Evolutionary conservation across 2,888 invertebrate species (phyloP), one percentile per base, ranked within the genome.

Genomic region (Rosalia funebris): DNA sequence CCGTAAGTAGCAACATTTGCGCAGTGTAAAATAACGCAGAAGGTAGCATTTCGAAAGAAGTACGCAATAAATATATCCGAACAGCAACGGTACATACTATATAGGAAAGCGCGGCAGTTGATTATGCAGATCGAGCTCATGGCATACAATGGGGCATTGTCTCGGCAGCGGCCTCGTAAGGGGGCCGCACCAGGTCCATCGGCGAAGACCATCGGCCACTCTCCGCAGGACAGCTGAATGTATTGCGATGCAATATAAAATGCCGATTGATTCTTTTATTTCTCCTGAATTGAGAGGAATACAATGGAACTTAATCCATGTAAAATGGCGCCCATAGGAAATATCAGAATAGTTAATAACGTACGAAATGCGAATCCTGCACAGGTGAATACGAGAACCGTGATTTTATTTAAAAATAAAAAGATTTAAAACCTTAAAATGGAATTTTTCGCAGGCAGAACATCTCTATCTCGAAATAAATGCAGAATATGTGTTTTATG

Each of bases 141-240:
- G 45, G 53, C 55, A 60, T 59, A 62, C 62, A 62, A 62, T 62
- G 62, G 59, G 46, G 62, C 59, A 62, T 62, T 62, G 62, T 62
- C 52, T 62, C 34, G 41, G 57, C 41, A 31, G 34, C 20, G 48
- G 39, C 39, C 50, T 50, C 34, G 41, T 53, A 46, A 46, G 57
- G 55, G 47, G 47, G n/a, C 56, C 47, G 56, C 46, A 34, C 17
- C 36, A 11, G 47, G 47, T 34, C 44, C n/a, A n/a, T n/a, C n/a
- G n/a, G 31, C 46, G 46, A 25, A 44, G 50, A 50, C 48, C 57
- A 57, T 42, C 57, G 57, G 50, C 42, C 56, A 47, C 56, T 56
- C 36, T 37, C 47, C 46, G 31, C 32, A 42, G 57, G 48, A 57
- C 50, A 50, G 37, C 34, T 39, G 39, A 50, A 50, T 50, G 50